Conservation (phyloP, 2,797 vertebrate species). For the Lagocephalus sceleratus region DNA sequence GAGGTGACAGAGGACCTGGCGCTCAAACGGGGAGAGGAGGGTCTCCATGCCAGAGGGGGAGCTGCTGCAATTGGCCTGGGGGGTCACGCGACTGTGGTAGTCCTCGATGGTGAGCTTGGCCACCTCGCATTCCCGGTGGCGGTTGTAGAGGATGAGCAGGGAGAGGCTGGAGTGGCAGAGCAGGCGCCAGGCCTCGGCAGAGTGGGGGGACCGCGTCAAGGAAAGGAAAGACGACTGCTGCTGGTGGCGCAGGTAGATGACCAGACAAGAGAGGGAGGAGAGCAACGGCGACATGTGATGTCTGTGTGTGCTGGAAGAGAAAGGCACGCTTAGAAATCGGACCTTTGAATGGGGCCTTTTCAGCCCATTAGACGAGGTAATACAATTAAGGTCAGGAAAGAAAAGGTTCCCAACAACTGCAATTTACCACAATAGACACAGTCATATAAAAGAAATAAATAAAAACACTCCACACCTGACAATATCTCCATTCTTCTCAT, state of each 20-base stretch:
- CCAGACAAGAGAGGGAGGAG: constrained; percentile 78
- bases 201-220: constrained; percentile 69
- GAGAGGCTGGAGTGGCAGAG: constrained; percentile 82
- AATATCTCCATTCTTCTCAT: constrained; percentile 71
- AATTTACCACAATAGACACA: not conserved
- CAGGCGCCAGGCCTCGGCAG: constrained; percentile 78
- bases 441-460: too few relatives aligned
- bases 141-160: constrained; percentile 81
- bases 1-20: constrained; percentile 72
- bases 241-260: constrained; percentile 75
- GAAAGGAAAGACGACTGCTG: constrained; percentile 78
- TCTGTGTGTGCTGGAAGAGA: constrained; percentile 55
- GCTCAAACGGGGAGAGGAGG: constrained; percentile 76
- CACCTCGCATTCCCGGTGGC: constrained; percentile 80
- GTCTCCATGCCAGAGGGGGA: constrained; percentile 63
- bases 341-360: not conserved
- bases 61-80: constrained; percentile 25
- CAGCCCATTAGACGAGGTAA: not conserved
- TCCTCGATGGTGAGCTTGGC: constrained; percentile 78
- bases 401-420: not conserved
- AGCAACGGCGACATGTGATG: constrained; percentile 76
- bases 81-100: constrained; percentile 65
- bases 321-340: constrained; percentile 3
- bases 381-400: not conserved
- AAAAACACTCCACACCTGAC: constrained; percentile 47